These are phyloP conservation scores for Eurypyga helias DNA, from an alignment of 2,113 vertebrate genomes.

Conservation along the genomic window DNA sequence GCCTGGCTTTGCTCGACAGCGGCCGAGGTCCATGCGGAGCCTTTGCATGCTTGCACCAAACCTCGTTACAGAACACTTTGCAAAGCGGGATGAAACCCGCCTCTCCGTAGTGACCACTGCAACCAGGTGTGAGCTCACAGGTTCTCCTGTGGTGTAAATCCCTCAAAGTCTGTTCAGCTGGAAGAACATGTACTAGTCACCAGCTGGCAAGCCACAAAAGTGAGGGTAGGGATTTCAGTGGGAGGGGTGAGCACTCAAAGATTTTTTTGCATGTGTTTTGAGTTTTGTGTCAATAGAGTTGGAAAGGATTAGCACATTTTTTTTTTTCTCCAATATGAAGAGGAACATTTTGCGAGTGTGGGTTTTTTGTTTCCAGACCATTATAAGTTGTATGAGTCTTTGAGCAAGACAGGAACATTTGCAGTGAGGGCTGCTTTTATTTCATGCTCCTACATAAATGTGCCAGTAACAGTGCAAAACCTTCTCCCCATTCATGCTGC, in stretches of 20 bases:
- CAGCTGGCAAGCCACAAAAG: neutral
- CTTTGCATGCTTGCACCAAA: neutral
- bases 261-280: neutral
- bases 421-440: neutral
- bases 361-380: neutral
- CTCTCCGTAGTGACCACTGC: neutral
- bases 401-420: neutral
- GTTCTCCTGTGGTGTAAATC: neutral
- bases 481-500: neutral
- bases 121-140: neutral
- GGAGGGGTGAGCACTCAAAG: neutral
- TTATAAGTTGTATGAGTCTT: neutral
- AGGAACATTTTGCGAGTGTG: neutral
- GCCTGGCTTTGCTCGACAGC: accelerated
- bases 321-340: neutral
- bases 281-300: neutral
- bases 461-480: neutral
- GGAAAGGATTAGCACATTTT: neutral
- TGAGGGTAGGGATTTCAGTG: neutral
- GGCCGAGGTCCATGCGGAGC: accelerated
- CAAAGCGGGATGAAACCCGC: neutral
- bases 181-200: neutral
- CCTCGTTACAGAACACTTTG: neutral
- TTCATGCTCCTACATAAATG: neutral
- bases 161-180: neutral